phyloP scores from a whole-genome alignment of 2,113 vertebrate species.

The Corythoichthys intestinalis region DNA sequence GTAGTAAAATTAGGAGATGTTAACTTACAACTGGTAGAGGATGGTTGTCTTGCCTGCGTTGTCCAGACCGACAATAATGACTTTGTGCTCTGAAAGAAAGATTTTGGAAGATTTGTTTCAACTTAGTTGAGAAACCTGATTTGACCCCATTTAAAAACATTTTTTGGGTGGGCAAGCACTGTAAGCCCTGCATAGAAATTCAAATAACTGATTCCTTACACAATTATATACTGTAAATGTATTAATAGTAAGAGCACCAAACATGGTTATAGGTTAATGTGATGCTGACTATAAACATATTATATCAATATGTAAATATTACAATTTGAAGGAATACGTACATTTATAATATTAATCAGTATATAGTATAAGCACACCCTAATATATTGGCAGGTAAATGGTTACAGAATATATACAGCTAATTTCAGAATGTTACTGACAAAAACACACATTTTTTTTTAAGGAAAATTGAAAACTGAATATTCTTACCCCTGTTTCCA shows the following conservation, averaged over 20 bases:
- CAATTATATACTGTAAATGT: background rate
- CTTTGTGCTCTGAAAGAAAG: constrained; percentile 78
- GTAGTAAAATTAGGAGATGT: background rate
- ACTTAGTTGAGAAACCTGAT: background rate
- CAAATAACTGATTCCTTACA: no score
- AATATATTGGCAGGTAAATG: background rate
- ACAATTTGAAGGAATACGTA: background rate
- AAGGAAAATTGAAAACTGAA: background rate
- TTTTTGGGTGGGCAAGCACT: no score
- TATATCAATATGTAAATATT: background rate
- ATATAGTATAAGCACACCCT: background rate
- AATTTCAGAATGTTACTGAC: background rate
- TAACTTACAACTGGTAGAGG: constrained; percentile 82
- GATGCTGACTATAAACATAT: background rate
- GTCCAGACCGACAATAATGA: constrained; percentile 81
- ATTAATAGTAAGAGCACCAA: background rate
- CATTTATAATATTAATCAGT: background rate
- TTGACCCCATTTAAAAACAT: background rate
- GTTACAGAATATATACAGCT: background rate
- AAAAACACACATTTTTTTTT: background rate
- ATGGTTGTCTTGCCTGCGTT: constrained; percentile 83
- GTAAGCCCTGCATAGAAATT: no score
- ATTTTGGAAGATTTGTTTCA: background rate
- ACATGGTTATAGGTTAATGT: background rate
- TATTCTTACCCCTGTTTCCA: constrained; percentile 68